phyloP scores from a whole-genome alignment of 2,888 invertebrate genomes.

The Acheta domesticus region DNA sequence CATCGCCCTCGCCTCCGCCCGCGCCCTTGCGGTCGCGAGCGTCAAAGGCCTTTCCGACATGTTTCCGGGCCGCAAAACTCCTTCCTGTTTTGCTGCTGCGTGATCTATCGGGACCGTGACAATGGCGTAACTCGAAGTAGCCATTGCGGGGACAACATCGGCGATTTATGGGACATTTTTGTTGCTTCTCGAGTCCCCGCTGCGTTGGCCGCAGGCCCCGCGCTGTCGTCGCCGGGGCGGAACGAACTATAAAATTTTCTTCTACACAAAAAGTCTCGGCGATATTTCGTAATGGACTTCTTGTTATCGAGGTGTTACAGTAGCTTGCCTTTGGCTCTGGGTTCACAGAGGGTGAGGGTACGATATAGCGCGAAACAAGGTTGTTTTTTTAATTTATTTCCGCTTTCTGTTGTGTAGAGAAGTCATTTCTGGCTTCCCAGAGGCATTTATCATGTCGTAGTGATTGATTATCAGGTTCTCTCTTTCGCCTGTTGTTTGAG shows the following conservation, averaged over 20 bases:
- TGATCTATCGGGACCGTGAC: background rate
- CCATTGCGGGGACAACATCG: background rate
- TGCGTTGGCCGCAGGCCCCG: background rate
- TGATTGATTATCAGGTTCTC: too few species aligned
- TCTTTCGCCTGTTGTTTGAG: too few species aligned
- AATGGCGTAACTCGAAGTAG: background rate
- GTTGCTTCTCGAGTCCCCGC: background rate
- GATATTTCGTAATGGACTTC: background rate
- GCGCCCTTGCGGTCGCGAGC: background rate
- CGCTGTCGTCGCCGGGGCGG: background rate
- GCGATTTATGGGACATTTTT: background rate
- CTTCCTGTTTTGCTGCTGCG: background rate
- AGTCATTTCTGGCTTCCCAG: too few species aligned
- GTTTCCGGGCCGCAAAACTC: conserved; percentile 9
- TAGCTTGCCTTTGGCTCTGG: background rate
- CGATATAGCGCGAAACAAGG: too few species aligned
- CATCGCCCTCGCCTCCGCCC: background rate
- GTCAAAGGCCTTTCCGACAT: background rate
- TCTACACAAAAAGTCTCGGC: background rate
- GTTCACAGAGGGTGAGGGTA: too few species aligned
- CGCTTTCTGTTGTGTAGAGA: too few species aligned
- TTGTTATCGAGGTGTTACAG: conserved; percentile 18
- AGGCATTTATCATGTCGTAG: too few species aligned
- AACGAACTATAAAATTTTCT: conserved; percentile 9
- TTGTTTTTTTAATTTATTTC: too few species aligned